Percentiles rank a stretch among this genome's conserved stretches.
Conservation (phyloP, 2,797 vertebrate genomes). For the Schizopygopsis malacanthus region DNA sequence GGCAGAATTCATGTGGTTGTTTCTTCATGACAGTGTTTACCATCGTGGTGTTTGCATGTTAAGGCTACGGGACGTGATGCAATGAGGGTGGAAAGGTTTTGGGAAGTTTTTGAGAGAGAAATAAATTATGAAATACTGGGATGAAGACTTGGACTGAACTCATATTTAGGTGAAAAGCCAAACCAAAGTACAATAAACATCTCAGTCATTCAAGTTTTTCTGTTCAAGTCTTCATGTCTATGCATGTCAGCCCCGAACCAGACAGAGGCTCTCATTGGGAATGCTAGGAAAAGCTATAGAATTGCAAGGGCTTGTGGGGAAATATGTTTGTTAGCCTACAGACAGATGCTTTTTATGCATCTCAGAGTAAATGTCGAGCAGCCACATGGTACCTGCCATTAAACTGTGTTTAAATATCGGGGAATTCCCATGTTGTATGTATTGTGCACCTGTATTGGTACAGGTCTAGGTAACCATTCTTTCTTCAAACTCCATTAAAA, state of each 20-base stretch:
- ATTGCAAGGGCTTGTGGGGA: slow-evolving; percentile 36
- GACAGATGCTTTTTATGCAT: slow-evolving; percentile 71
- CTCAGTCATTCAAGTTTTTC: slow-evolving; percentile 63
- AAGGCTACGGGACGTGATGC: slow-evolving; percentile 52
- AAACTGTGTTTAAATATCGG: slow-evolving; percentile 70
- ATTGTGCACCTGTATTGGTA: slow-evolving; percentile 66
- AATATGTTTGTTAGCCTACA: slow-evolving; percentile 36
- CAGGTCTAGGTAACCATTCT: slow-evolving; percentile 71
- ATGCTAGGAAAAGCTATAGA: slow-evolving; percentile 8
- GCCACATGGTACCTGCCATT: slow-evolving; percentile 74
- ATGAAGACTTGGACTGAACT: slow-evolving; percentile 60
- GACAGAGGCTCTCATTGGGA: slow-evolving; percentile 53
- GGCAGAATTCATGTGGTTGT: slow-evolving; percentile 73
- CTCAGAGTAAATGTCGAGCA: slow-evolving; percentile 64
- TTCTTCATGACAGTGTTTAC: slow-evolving; percentile 46
- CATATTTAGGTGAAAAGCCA: slow-evolving; percentile 67
- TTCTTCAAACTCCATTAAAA: slow-evolving; percentile 69
- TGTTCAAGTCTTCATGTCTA: slow-evolving; percentile 65
- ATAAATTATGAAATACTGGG: slow-evolving; percentile 60
- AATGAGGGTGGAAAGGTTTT: slow-evolving; percentile 50
- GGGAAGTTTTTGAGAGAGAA: slow-evolving; percentile 50
- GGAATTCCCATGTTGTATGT: slow-evolving; percentile 64
- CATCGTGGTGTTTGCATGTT: slow-evolving; percentile 51
- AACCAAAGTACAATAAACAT: slow-evolving; percentile 69
- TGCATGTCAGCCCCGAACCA: slow-evolving; percentile 64